Conservation (phyloP, 2,797 vertebrate genomes). For the Tokudaia tokunoshimensis region DNA sequence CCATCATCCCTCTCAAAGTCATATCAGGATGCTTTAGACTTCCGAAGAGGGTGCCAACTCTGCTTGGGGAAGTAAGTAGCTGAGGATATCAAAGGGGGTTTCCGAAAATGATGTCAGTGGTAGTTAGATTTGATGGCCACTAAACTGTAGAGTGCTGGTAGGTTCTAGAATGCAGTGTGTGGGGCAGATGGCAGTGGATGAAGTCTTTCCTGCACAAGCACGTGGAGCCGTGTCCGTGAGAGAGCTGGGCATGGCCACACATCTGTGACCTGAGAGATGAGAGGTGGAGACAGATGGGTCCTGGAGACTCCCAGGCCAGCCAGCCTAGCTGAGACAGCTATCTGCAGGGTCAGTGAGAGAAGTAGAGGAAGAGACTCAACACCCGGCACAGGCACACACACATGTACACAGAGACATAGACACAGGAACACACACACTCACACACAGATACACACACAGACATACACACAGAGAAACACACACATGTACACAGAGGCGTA, state of each 20-base stretch:
- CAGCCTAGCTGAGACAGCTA: background rate
- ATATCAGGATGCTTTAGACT: background rate
- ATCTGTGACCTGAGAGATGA: background rate
- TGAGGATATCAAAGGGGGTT: background rate
- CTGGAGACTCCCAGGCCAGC: background rate
- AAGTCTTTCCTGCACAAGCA: too few relatives aligned
- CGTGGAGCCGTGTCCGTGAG: too few relatives aligned
- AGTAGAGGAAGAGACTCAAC: background rate
- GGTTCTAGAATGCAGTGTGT: conserved; percentile 12
- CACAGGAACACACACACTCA: background rate
- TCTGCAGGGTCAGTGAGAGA: background rate
- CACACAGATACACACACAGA: background rate
- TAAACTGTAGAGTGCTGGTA: background rate
- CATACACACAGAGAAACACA: background rate
- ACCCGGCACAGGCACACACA: background rate
- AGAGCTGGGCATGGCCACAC: background rate
- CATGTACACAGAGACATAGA: too few relatives aligned
- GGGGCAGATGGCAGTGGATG: background rate
- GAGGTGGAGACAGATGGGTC: too few relatives aligned
- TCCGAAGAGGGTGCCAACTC: background rate
- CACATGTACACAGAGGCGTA: too few relatives aligned
- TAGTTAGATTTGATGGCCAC: background rate
- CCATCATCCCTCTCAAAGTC: conserved; percentile 15
- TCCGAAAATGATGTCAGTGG: conserved; percentile 30
- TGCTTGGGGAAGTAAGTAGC: conserved; percentile 37